Evolutionary conservation across 2,888 invertebrate species (phyloP), one percentile per base, ranked within the genome.

Genomic region (Digitonthophagus gazella): DNA sequence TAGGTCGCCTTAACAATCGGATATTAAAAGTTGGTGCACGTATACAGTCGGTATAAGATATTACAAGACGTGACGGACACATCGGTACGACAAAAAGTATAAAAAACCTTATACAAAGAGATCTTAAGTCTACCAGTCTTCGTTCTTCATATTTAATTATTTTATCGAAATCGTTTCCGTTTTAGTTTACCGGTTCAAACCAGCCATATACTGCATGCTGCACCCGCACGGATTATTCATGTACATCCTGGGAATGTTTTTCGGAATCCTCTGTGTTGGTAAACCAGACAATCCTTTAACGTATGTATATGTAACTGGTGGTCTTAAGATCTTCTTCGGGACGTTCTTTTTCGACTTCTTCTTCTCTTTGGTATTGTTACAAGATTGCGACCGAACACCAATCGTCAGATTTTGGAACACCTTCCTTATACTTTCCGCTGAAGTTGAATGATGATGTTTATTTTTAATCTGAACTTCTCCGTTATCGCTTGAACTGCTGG

Each of bases 231-330:
- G 71, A 67, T 75, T 78, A 15, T 77, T 75, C 58, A 78, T 73
- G 69, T 76, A 77, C 61, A 76, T 74, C 67, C 75, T 74, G 20
- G 76, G 71, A 55, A 76, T 76, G 64, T 82, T 87, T 72, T 89
- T 86, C 0, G 93, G 93, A 16, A 93, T 90, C 77, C 93, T 86
- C 79, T 93, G 93, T 0, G 93, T 93, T 4, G 93, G 93, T 67
- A 93, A 83, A 6, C 93, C 93, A 5, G 93, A 93, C 72, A 93
- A 86, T 61, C 93, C 93, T 73, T 90, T 90, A 1, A 92, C 90
- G 81, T 93, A 94, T 5, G 91, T 92, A 81, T 93, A 93, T 0
- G 90, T 87, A 8, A 93, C 90, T 0, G 93, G 93, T 65, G 91
- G 87, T 55, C 94, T 86, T 5, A 93, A 85, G 72, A 94, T 93